Conservation (phyloP, 2,113 vertebrate species). For the Saccopteryx bilineata region DNA sequence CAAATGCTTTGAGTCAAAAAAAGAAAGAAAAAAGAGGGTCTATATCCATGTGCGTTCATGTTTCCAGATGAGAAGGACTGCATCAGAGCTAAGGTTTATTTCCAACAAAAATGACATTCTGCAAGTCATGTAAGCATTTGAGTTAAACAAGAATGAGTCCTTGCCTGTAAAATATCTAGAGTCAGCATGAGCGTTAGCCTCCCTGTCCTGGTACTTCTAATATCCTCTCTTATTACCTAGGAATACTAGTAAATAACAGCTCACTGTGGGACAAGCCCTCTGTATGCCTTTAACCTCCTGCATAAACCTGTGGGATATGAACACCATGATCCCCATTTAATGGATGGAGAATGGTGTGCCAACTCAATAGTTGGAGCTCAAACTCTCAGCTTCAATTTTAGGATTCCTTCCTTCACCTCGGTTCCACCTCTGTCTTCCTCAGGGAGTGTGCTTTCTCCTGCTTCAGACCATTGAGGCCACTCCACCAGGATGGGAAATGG, state of each 20-base stretch:
- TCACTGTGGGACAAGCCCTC: not conserved
- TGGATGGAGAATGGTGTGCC: not conserved
- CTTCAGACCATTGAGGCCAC: not conserved
- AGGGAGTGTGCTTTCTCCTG: not conserved
- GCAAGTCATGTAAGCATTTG: not conserved
- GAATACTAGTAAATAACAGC: not conserved
- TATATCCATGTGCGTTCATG: not conserved
- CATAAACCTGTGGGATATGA: not conserved
- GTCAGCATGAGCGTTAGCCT: not conserved
- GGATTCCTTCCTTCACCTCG: not conserved
- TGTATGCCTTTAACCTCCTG: not conserved
- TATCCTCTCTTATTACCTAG: not conserved
- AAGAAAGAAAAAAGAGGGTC: constrained; percentile 28
- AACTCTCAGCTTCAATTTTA: not conserved
- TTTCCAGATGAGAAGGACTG: not conserved
- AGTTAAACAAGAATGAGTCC: not conserved
- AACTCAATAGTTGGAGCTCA: not conserved
- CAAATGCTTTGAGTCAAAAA: not conserved
- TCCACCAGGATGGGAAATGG: not conserved
- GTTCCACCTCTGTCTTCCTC: not conserved
- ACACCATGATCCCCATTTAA: not conserved
- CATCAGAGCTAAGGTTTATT: not conserved
- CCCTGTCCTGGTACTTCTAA: not conserved
- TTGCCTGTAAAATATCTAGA: not conserved
- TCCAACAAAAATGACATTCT: not conserved